Evolutionary conservation across 2,797 vertebrate genomes (phyloP).

Genomic region (Mormyrus proboscirostris): DNA sequence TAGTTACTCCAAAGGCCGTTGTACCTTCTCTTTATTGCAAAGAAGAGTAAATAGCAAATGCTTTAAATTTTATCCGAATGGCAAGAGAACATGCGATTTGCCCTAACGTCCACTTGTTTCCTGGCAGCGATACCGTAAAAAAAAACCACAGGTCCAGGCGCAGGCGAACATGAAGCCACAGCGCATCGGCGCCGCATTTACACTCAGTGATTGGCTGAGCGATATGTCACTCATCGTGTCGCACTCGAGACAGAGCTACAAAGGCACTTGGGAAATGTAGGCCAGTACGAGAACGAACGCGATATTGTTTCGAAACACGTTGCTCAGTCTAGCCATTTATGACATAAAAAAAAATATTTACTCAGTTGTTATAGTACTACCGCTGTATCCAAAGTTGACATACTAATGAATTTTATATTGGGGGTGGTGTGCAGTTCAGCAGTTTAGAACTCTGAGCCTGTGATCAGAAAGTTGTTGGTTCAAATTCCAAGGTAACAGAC

Average conservation of each 20-base stretch:
- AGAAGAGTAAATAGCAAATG: not conserved
- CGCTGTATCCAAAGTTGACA: not conserved
- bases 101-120: conserved; percentile 40
- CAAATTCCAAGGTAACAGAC: not conserved
- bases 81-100: not conserved
- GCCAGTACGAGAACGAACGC: not conserved
- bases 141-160: conserved; percentile 32
- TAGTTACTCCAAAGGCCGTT: conserved; percentile 12
- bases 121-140: conserved; percentile 19
- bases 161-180: conserved; percentile 52
- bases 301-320: not conserved
- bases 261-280: conserved; percentile 42
- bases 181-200: conserved; percentile 21
- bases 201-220: conserved; percentile 50
- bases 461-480: not conserved
- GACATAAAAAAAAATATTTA: not conserved
- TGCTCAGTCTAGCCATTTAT: not conserved
- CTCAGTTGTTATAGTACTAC: not conserved
- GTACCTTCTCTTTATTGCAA: conserved; percentile 15
- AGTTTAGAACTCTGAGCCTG: not conserved
- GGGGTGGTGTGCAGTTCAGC: not conserved
- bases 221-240: conserved; percentile 47
- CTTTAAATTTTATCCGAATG: not conserved
- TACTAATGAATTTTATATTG: not conserved
- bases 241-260: conserved; percentile 27